Base-by-base conservation (phyloP, 2,888 invertebrate species). In the Aromia moschata region DNA sequence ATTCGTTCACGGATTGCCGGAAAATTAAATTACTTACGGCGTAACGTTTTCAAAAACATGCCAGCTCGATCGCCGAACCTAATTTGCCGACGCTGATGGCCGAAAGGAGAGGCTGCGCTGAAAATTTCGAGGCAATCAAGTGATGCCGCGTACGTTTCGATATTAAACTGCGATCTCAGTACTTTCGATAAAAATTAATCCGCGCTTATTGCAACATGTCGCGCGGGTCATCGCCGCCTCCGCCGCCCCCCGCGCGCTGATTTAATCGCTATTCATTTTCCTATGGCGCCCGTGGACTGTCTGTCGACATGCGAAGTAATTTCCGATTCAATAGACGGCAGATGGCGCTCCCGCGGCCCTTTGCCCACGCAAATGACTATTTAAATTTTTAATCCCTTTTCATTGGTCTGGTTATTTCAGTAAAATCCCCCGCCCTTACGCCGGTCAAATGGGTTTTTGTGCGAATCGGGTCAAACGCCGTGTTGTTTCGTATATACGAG, bases 181-280 rank as follows among this genome's bases (percentile, higher is more conserved):
- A 11, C 33, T 11, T 25, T 33, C 33, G 5, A 33, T n/a, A 33
- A 33, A 57, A 60, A 58, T 63, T 60, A 58, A 55, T 52, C 38
- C 25, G 31, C 44, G 57, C 60, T 60, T 57, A 63, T 55, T 58
- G 58, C 60, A 60, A 63, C 58, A 57, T 62, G 68, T 60, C 59
- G 58, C 43, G 31, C 49, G 57, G 54, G 52, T 52, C 45, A 51
- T 44, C 41, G 38, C 51, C 64, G 51, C 62, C 58, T 62, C 43
- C n/a, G n/a, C n/a, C n/a, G n/a, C n/a, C n/a, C n/a, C n/a, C n/a
- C n/a, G n/a, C n/a, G n/a, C 62, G 60, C 60, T 69, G 63, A 69
- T 69, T 69, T 58, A 66, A 69, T 67, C 65, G 62, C 66, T 64
- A 67, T 67, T 67, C 66, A 69, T 69, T 69, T 66, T 68, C 65